These are phyloP conservation scores for Oligia latruncula DNA, from an alignment of 2,888 invertebrate species.

Conservation along the genomic window DNA sequence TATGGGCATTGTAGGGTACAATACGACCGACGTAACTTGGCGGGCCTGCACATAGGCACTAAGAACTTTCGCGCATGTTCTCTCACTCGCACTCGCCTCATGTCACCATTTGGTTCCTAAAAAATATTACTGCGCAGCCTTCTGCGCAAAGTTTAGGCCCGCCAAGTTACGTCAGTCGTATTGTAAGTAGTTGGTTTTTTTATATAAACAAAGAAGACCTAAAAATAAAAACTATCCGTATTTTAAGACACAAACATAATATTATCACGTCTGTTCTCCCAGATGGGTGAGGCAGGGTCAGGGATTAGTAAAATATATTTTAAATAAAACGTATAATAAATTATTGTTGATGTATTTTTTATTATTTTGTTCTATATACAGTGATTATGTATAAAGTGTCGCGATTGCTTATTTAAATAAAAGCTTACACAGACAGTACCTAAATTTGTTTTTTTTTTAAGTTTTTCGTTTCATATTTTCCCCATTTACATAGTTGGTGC, in stretches of 20 bases:
- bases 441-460: background rate
- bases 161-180: too few species aligned
- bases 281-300: background rate
- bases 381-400: constrained; percentile 30
- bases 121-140: too few species aligned
- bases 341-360: constrained; percentile 27
- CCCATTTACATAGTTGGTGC: constrained; percentile 19
- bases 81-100: too few species aligned
- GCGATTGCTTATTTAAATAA: constrained; percentile 28
- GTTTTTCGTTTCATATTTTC: background rate
- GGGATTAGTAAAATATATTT: background rate
- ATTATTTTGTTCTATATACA: constrained; percentile 36
- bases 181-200: background rate
- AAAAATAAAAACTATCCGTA: background rate
- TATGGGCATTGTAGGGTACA: background rate
- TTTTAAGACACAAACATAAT: background rate
- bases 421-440: background rate
- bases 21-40: too few species aligned
- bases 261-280: background rate
- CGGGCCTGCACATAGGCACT: too few species aligned
- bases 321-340: constrained; percentile 40
- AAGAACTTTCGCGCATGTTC: too few species aligned
- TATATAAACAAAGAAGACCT: background rate
- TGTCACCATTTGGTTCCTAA: too few species aligned
- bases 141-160: too few species aligned